These are phyloP conservation scores for Catagonus wagneri DNA, from an alignment of 2,113 vertebrate species.

Conservation along the genomic window DNA sequence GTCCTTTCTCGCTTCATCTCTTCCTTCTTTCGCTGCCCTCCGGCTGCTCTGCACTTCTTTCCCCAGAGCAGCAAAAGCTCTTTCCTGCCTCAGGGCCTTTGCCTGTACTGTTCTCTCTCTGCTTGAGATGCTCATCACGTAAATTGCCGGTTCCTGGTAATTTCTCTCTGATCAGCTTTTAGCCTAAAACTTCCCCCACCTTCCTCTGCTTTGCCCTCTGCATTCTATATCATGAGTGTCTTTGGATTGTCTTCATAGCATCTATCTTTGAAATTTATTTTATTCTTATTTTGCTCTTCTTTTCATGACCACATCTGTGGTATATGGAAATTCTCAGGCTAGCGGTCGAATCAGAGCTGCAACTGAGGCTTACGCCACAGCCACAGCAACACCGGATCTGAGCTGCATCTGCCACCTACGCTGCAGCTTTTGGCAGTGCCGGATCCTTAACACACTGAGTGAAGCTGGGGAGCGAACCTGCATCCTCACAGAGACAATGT, in stretches of 20 bases:
- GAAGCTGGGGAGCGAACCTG: too few species aligned
- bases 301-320: too few species aligned
- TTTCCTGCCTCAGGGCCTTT: conserved; percentile 1
- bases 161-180: not conserved
- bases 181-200: not conserved
- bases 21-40: not conserved
- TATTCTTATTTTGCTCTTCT: not conserved
- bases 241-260: not conserved
- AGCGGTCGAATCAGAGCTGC: too few species aligned
- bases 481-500: too few species aligned
- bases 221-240: not conserved
- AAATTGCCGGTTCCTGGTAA: not conserved
- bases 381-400: too few species aligned
- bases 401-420: too few species aligned
- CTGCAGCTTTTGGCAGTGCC: too few species aligned
- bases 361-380: too few species aligned
- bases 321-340: too few species aligned
- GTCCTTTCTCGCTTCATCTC: too few species aligned
- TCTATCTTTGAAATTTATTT: not conserved
- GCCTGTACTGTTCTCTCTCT: not conserved
- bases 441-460: too few species aligned
- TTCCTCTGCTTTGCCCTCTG: not conserved
- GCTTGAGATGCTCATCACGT: not conserved
- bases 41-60: not conserved
- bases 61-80: not conserved